phyloP scores from a whole-genome alignment of 2,888 invertebrate genomes.

The Nudaria mundana region DNA sequence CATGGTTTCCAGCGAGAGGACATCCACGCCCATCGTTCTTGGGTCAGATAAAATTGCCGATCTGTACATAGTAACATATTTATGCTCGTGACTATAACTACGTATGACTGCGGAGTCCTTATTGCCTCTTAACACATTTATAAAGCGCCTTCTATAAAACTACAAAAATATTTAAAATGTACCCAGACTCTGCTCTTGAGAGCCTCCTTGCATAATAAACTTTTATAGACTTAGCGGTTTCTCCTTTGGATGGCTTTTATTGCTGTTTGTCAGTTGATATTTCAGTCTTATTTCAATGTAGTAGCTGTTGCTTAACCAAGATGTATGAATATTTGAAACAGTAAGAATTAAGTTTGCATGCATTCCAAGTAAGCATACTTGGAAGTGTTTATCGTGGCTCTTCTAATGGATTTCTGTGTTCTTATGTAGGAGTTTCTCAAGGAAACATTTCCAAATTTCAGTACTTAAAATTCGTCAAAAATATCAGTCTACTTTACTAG shows the following conservation, averaged over 20 bases:
- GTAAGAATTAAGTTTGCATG: background rate
- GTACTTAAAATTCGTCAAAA: too few relatives aligned
- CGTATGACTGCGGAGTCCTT: constrained; percentile 31
- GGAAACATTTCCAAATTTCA: too few relatives aligned
- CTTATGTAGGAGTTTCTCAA: too few relatives aligned
- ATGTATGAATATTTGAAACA: background rate
- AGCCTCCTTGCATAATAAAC: constrained; percentile 34
- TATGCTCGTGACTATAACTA: too few relatives aligned
- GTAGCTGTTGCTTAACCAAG: background rate
- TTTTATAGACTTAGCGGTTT: constrained; percentile 20
- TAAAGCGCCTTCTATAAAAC: constrained; percentile 34
- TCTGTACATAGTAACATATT: too few relatives aligned
- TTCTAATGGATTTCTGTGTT: too few relatives aligned
- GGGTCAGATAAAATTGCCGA: too few relatives aligned
- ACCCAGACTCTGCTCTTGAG: constrained; percentile 23
- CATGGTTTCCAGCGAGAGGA: too few relatives aligned
- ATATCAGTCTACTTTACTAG: too few relatives aligned
- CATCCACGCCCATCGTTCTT: too few relatives aligned
- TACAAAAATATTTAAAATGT: constrained; percentile 34
- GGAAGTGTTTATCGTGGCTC: too few relatives aligned
- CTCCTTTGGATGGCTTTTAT: constrained; percentile 6
- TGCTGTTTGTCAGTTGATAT: constrained; percentile 10
- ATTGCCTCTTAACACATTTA: constrained; percentile 31
- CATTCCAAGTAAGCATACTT: too few relatives aligned
- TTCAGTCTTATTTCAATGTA: background rate